Evolutionary conservation across 2,888 invertebrate species (phyloP).

Genomic region (Plebejus melissa): DNA sequence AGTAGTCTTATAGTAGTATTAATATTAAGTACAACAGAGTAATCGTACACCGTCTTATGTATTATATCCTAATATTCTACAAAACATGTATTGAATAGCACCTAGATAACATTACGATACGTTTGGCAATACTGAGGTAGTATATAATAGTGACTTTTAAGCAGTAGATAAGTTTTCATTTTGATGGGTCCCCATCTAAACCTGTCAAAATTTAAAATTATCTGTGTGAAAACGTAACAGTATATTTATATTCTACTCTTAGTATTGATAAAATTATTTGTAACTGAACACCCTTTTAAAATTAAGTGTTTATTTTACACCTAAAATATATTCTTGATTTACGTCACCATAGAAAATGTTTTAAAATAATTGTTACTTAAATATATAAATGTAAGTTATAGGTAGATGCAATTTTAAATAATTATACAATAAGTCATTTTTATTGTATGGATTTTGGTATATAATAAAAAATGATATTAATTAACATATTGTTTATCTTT

Average conservation of each 20-base stretch:
- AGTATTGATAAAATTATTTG: neutral
- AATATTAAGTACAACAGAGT: conserved; percentile 2
- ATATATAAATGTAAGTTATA: conserved; percentile 44
- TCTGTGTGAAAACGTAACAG: neutral
- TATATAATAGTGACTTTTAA: neutral
- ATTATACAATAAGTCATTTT: conserved; percentile 60
- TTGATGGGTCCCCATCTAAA: conserved; percentile 3
- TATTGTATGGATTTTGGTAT: conserved; percentile 61
- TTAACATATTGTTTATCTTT: conserved; percentile 21
- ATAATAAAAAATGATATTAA: conserved; percentile 48
- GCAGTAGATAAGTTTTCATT: conserved; percentile 3
- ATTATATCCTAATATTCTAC: conserved; percentile 7
- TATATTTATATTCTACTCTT: neutral
- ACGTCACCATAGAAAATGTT: conserved; percentile 12
- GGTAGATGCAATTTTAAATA: conserved; percentile 58
- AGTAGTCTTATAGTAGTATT: conserved; percentile 17
- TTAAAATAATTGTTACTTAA: conserved; percentile 25
- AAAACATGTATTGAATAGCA: conserved; percentile 23
- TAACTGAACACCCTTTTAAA: conserved; percentile 12
- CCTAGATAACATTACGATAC: neutral
- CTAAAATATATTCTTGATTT: conserved; percentile 14
- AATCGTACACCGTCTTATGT: conserved; percentile 8
- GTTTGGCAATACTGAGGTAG: neutral
- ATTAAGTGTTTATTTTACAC: conserved; percentile 11
- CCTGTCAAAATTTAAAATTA: neutral